Percentiles rank a stretch among this genome's conserved stretches.
Conservation (phyloP, 2,113 vertebrate species). For the Onychostoma macrolepis region DNA sequence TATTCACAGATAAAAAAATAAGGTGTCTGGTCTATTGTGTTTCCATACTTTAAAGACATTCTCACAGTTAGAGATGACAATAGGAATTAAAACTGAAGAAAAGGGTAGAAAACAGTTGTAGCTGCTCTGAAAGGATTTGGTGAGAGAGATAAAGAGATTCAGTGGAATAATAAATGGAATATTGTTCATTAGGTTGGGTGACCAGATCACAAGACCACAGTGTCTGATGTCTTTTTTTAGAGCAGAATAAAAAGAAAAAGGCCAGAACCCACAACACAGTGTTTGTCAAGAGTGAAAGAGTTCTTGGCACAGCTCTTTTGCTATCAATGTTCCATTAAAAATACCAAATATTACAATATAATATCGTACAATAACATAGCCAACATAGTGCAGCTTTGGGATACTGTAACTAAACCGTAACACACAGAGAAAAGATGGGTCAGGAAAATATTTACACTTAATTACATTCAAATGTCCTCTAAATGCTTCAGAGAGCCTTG, state of each 20-base stretch:
- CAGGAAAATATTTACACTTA: not conserved
- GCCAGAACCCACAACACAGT: not conserved
- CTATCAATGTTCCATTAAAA: not conserved
- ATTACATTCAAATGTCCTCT: not conserved
- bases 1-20: not conserved
- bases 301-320: not conserved
- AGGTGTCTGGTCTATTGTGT: not conserved
- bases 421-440: not conserved
- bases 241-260: not conserved
- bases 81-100: not conserved
- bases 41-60: not conserved
- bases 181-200: conserved; percentile 5
- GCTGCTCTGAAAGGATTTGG: not conserved
- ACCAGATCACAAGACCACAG: conserved; percentile 14
- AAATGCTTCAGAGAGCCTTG: not conserved
- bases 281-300: not conserved
- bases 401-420: not conserved
- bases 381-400: conserved; percentile 2
- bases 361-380: not conserved
- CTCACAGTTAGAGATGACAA: not conserved
- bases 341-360: not conserved
- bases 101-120: not conserved
- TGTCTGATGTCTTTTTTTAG: conserved; percentile 8
- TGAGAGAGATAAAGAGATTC: not conserved
- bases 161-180: conserved; percentile 7